A percentile compares a stretch with the other conserved stretches of the same genome.
These are phyloP conservation scores for Brachionichthys hirsutus DNA, from an alignment of 2,113 vertebrate genomes.

Conservation along the genomic window DNA sequence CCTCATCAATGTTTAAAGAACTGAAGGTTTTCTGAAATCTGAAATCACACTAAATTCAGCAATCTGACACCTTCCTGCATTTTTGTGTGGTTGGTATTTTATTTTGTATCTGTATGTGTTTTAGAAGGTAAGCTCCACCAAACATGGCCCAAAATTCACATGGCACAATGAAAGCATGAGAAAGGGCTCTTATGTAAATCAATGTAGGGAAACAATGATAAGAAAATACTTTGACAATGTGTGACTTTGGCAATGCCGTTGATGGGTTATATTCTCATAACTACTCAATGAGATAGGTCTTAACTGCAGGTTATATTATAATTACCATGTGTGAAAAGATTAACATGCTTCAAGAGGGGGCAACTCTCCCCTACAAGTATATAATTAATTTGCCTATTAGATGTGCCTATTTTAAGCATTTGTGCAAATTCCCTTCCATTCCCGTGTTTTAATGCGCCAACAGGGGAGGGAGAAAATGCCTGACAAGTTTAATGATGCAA, in stretches of 20 bases:
- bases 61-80: too few relatives aligned
- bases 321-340: slow-evolving; percentile 56
- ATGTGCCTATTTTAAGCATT: slow-evolving; percentile 67
- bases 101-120: too few relatives aligned
- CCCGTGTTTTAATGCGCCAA: slow-evolving; percentile 28
- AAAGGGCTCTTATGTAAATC: slow-evolving; percentile 6
- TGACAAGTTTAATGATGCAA: background rate
- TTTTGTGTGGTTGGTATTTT: too few relatives aligned
- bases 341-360: slow-evolving; percentile 41
- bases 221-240: slow-evolving; percentile 9
- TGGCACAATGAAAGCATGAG: background rate
- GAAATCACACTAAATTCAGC: too few relatives aligned
- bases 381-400: slow-evolving; percentile 65
- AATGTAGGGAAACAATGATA: slow-evolving; percentile 15
- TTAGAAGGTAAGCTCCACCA: too few relatives aligned
- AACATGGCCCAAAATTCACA: too few relatives aligned
- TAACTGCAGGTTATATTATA: slow-evolving; percentile 38
- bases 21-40: too few relatives aligned
- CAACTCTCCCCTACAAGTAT: slow-evolving; percentile 55
- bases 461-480: slow-evolving; percentile 19
- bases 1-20: too few relatives aligned
- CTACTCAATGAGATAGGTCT: background rate
- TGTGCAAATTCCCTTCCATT: slow-evolving; percentile 16
- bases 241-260: slow-evolving; percentile 11
- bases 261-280: slow-evolving; percentile 24